Conservation (phyloP, 2,888 invertebrate genomes). For the Pristionchus mayeri region DNA sequence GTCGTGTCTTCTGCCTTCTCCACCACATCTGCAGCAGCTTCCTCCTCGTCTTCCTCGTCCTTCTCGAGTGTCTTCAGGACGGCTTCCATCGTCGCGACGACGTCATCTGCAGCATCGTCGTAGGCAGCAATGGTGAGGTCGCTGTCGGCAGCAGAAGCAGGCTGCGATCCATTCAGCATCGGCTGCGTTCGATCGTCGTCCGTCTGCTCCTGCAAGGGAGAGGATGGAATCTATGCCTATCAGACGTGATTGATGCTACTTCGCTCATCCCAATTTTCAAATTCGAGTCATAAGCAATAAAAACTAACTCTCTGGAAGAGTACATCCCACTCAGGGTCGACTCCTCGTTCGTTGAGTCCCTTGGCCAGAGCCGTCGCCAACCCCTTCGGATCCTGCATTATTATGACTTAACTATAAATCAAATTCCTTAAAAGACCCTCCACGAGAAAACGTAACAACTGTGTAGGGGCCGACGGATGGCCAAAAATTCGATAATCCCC, state of each 20-base stretch:
- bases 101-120: background rate
- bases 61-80: background rate
- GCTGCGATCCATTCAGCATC: background rate
- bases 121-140: background rate
- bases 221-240: too few species aligned
- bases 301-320: background rate
- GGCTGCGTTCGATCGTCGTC: constrained; percentile 23
- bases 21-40: too few species aligned
- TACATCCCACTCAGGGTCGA: background rate
- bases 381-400: background rate
- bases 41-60: background rate
- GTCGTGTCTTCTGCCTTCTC: too few species aligned
- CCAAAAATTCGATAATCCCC: too few species aligned
- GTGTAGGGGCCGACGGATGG: too few species aligned
- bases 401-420: too few species aligned
- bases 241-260: too few species aligned
- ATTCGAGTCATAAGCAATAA: too few species aligned
- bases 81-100: background rate
- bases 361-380: background rate
- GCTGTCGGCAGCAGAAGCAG: background rate
- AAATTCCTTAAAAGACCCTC: too few species aligned
- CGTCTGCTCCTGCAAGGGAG: background rate
- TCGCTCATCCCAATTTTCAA: too few species aligned
- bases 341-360: background rate
- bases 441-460: too few species aligned